Percentiles rank a stretch among this genome's conserved stretches.
Conservation (phyloP, 2,113 vertebrate genomes). For the Gavialis gangeticus region DNA sequence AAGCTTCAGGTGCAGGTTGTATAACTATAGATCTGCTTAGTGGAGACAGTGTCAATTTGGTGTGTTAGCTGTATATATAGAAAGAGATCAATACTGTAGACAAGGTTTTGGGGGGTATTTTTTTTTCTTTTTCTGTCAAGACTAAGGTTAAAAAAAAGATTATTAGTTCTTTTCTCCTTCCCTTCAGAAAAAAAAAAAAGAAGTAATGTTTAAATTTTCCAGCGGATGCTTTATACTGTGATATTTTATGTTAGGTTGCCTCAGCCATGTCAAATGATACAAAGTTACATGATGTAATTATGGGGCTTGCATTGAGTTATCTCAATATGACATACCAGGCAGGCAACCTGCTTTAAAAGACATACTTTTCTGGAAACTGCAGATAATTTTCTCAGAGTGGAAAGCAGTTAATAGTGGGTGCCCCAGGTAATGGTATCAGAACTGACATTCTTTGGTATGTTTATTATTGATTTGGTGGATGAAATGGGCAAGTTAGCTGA, state of each 20-base stretch:
- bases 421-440: not conserved
- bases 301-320: constrained; percentile 66
- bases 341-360: constrained; percentile 41
- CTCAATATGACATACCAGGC: constrained; percentile 49
- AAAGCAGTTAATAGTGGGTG: constrained; percentile 37
- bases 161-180: rapidly evolving
- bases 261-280: constrained; percentile 70
- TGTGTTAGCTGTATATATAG: not conserved
- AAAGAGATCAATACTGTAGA: constrained; percentile 16
- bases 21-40: not conserved
- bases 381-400: constrained; percentile 54
- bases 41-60: not conserved
- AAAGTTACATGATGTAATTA: constrained; percentile 65
- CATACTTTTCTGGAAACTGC: constrained; percentile 34
- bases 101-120: not conserved
- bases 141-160: constrained; percentile 49
- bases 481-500: constrained; percentile 15
- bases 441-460: constrained; percentile 16
- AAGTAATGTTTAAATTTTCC: constrained; percentile 77
- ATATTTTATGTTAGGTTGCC: constrained; percentile 71
- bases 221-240: constrained; percentile 60
- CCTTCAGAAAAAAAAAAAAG: not conserved
- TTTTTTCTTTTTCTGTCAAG: not conserved
- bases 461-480: constrained; percentile 55
- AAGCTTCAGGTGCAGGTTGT: constrained; percentile 4